phyloP scores from a whole-genome alignment of 2,113 vertebrate species.

The Carollia perspicillata region DNA sequence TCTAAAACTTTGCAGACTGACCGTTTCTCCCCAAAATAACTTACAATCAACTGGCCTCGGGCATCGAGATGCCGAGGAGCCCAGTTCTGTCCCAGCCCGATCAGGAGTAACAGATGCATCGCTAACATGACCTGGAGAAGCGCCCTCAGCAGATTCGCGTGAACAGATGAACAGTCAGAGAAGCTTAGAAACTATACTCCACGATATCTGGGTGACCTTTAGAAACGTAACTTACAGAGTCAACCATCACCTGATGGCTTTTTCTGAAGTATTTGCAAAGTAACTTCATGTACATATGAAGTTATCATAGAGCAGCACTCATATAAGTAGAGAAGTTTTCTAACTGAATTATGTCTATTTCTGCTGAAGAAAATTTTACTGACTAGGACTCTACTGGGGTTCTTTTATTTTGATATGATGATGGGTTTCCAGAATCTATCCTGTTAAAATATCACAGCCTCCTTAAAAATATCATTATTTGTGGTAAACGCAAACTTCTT shows the following conservation, averaged over 20 bases:
- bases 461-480: not conserved
- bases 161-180: constrained; percentile 59
- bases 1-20: constrained; percentile 30
- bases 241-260: constrained; percentile 23
- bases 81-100: constrained; percentile 30
- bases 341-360: not conserved
- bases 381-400: not conserved
- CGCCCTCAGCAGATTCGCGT: constrained; percentile 28
- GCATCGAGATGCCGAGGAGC: constrained; percentile 39
- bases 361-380: not conserved
- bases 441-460: not conserved
- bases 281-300: not conserved
- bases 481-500: not conserved
- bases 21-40: not conserved
- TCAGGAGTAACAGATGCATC: constrained; percentile 48
- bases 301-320: not conserved
- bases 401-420: not conserved
- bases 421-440: not conserved
- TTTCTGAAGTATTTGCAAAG: constrained; percentile 11
- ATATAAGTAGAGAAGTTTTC: not conserved
- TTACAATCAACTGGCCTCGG: constrained; percentile 29
- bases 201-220: constrained; percentile 53
- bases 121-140: constrained; percentile 53
- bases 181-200: constrained; percentile 49
- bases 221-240: constrained; percentile 13